Evolutionary conservation across 1,140 invertebrate genomes (phyloP), one percentile per base, ranked within the genome.

Genomic region (Sycophila sp.): DNA sequence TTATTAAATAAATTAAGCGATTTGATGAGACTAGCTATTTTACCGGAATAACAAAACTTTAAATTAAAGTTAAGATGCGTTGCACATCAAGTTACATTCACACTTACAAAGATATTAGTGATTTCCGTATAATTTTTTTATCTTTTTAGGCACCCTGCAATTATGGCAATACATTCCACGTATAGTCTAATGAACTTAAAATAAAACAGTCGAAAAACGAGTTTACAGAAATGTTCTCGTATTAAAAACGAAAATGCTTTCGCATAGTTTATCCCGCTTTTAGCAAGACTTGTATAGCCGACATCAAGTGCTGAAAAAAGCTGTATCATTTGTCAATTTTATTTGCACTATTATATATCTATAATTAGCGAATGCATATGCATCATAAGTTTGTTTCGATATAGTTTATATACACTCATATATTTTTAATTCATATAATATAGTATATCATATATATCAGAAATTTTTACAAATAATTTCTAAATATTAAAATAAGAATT

Each of bases 21-120:
- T 72, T 62, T 24, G 17, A 64, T 69, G 60, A 81, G 81, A 82
- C 82, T 84, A 84, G 82, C 51, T 80, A 69, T 80, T n/a, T n/a
- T 80, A 78, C 73, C 72, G 67, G 74, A 79, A 77, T 80, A 77
- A 76, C 72, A 71, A 51, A 60, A 66, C 60, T 34, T 56, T 59
- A 53, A n/a, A 56, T 56, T n/a, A 47, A 74, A 69, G 38, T 49
- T 63, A 59, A 40, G 34, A 56, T 72, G 64, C 55, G 30, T 68
- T 53, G 19, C 26, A 49, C 45, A 73, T 51, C 30, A 63, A 24
- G 15, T 55, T 49, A 60, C 24, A 63, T 45, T 71, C 65, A 58
- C 69, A 53, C 69, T 47, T 38, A 67, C 28, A 66, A 63, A 45
- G 7, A 47, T 62, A 47, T 69, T 62, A 22, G 49, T 72, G 67